Conservation (phyloP, 1,140 invertebrate species). For the Hestina assimilis region DNA sequence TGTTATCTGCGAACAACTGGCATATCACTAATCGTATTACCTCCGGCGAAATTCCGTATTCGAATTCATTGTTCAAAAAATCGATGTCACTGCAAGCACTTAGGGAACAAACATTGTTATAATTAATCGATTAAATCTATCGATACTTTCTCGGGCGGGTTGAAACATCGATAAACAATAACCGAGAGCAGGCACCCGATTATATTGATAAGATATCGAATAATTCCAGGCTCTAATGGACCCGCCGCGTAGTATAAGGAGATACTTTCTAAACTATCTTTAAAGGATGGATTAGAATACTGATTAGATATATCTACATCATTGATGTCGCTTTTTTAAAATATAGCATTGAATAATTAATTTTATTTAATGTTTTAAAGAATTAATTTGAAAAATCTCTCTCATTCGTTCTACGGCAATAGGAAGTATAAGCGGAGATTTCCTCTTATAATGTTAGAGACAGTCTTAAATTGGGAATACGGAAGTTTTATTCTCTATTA, state of each 20-base stretch:
- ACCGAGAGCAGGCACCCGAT: conserved; percentile 55
- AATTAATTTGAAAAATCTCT: too few species aligned
- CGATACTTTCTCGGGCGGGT: conserved; percentile 62
- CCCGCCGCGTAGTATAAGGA: conserved; percentile 58
- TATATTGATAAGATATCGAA: conserved; percentile 71
- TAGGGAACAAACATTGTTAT: conserved; percentile 55
- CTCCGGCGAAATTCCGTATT: conserved; percentile 24
- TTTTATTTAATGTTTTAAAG: too few species aligned
- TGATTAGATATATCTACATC: conserved; percentile 46
- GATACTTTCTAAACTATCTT: conserved; percentile 73
- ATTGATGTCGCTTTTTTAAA: conserved; percentile 1
- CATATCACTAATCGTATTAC: conserved; percentile 15
- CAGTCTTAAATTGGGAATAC: too few species aligned
- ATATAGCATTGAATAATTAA: too few species aligned
- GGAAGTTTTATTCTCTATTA: too few species aligned
- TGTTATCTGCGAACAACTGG: conserved; percentile 23
- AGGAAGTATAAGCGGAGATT: too few species aligned
- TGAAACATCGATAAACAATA: conserved; percentile 72
- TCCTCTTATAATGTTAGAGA: too few species aligned
- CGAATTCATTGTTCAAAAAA: conserved; percentile 44
- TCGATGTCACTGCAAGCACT: conserved; percentile 56
- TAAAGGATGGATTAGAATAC: conserved; percentile 63
- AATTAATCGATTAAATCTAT: conserved; percentile 66
- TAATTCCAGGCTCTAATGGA: conserved; percentile 66
- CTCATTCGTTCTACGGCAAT: too few species aligned